phyloP scores from a whole-genome alignment of 2,113 vertebrate genomes.

The Stictonetta naevosa region DNA sequence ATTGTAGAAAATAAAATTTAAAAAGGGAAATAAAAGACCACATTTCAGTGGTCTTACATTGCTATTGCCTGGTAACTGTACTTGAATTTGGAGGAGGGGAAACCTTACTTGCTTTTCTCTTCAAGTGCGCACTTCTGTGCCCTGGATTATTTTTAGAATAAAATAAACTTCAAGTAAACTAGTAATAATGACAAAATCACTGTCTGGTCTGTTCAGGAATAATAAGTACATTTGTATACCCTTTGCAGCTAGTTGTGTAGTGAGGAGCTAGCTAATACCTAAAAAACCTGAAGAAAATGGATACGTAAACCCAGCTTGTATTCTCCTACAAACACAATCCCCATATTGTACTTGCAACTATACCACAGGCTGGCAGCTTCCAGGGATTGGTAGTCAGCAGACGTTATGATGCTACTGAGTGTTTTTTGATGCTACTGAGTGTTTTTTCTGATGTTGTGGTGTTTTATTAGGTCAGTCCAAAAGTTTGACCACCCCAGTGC shows the following conservation, averaged over 20 bases:
- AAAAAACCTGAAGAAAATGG: not conserved
- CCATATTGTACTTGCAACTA: not conserved
- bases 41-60: not conserved
- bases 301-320: not conserved
- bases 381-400: not conserved
- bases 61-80: not conserved
- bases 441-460: accelerated
- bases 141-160: not conserved
- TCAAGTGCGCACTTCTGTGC: not conserved
- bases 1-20: not conserved
- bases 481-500: too few species aligned
- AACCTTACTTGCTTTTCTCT: not conserved
- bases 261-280: not conserved
- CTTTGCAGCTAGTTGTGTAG: not conserved
- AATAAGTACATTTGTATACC: not conserved
- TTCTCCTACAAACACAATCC: not conserved
- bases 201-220: not conserved
- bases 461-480: not conserved
- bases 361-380: not conserved
- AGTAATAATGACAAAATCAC: not conserved
- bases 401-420: not conserved
- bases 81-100: not conserved
- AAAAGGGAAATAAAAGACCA: not conserved
- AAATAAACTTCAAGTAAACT: not conserved
- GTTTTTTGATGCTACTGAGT: accelerated